Conservation (phyloP, 2,888 invertebrate species). For the Eristalis arbustorum region DNA sequence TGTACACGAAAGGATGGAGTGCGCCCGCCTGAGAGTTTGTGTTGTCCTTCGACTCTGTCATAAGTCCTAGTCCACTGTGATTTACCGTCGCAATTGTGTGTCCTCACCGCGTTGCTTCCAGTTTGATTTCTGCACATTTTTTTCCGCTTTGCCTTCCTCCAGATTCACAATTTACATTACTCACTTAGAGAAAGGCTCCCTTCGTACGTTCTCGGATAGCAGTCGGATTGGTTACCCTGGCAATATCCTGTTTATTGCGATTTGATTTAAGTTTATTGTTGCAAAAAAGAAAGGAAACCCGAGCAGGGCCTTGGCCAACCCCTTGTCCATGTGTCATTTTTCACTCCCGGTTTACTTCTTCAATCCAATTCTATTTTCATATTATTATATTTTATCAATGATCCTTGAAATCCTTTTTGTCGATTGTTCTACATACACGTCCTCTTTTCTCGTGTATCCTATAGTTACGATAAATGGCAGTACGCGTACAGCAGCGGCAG, state of each 20-base stretch:
- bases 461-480: slow-evolving; percentile 36
- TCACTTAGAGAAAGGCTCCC: slow-evolving; percentile 35
- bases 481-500: slow-evolving; percentile 28
- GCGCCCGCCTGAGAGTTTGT: not conserved
- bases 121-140: not conserved
- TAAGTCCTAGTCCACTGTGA: slow-evolving; percentile 45
- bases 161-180: slow-evolving; percentile 59
- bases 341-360: slow-evolving; percentile 51
- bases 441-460: slow-evolving; percentile 9
- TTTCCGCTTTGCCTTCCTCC: not conserved
- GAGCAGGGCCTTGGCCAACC: slow-evolving; percentile 28
- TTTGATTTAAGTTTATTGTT: slow-evolving; percentile 69
- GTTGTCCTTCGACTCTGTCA: slow-evolving; percentile 53
- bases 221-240: slow-evolving; percentile 37
- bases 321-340: slow-evolving; percentile 58
- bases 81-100: slow-evolving; percentile 61
- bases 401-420: slow-evolving; percentile 66
- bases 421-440: slow-evolving; percentile 46
- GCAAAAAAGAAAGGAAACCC: slow-evolving; percentile 21
- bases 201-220: slow-evolving; percentile 26
- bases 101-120: slow-evolving; percentile 24
- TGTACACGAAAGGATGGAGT: slow-evolving; percentile 28
- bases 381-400: slow-evolving; percentile 69
- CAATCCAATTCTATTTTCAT: slow-evolving; percentile 57
- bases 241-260: slow-evolving; percentile 68